Evolutionary conservation across 2,888 invertebrate genomes (phyloP).

Genomic region (Synergus itoensis): DNA sequence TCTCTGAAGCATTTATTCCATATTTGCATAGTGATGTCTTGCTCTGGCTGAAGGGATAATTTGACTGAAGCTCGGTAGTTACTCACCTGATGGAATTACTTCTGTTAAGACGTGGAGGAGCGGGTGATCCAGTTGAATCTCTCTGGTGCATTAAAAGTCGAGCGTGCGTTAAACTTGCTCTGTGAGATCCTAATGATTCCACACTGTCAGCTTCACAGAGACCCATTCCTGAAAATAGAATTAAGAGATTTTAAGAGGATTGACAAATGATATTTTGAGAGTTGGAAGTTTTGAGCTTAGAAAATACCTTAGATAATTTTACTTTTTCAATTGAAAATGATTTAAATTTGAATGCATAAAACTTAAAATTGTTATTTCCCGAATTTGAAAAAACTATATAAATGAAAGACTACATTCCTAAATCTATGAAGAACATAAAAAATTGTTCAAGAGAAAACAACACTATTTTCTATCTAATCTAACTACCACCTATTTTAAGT

Average conservation of each 20-base stretch:
- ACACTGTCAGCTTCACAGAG: constrained; percentile 95
- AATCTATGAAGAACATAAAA: background rate
- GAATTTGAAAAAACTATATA: too few relatives aligned
- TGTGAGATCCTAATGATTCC: constrained; percentile 87
- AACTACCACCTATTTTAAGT: constrained; percentile 5
- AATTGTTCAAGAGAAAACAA: background rate
- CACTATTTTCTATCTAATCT: background rate
- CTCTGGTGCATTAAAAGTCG: constrained; percentile 82
- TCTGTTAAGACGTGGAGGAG: constrained; percentile 88
- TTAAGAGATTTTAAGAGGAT: background rate
- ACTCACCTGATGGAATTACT: constrained; percentile 95
- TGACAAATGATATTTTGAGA: background rate
- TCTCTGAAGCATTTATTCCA: constrained; percentile 5
- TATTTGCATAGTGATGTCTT: constrained; percentile 7
- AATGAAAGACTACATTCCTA: too few relatives aligned
- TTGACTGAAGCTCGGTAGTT: background rate
- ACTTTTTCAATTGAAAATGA: too few relatives aligned
- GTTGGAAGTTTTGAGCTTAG: too few relatives aligned
- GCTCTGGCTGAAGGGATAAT: background rate
- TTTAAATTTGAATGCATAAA: too few relatives aligned
- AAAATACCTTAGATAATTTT: too few relatives aligned
- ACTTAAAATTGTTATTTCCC: too few relatives aligned
- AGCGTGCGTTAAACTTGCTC: constrained; percentile 87
- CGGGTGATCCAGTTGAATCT: constrained; percentile 80
- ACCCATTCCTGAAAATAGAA: constrained; percentile 69